These are phyloP conservation scores for Volucella inanis DNA, from an alignment of 2,888 invertebrate genomes.

Conservation along the genomic window DNA sequence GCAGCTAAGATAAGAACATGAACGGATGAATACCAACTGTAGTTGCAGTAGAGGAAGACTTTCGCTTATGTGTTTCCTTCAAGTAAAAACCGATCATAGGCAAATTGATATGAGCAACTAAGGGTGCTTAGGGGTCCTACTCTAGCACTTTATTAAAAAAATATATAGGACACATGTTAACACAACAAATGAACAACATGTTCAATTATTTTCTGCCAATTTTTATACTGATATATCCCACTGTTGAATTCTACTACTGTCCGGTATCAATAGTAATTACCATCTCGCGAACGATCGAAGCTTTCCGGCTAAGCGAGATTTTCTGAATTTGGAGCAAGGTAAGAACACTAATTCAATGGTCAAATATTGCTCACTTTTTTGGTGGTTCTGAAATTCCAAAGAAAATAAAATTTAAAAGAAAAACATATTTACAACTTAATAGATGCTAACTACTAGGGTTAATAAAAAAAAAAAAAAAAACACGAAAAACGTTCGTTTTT, in stretches of 20 bases:
- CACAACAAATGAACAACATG: neutral
- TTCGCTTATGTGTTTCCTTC: too few relatives aligned
- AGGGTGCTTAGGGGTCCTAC: too few relatives aligned
- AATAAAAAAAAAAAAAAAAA: neutral
- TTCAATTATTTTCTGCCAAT: neutral
- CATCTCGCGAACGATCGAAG: neutral
- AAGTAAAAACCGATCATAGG: too few relatives aligned
- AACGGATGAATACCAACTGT: too few relatives aligned
- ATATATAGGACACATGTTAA: too few relatives aligned
- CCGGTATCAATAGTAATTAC: conserved; percentile 1
- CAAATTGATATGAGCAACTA: too few relatives aligned
- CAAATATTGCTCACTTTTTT: conserved; percentile 33
- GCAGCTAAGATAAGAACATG: too few relatives aligned
- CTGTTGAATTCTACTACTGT: neutral
- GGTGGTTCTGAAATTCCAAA: conserved; percentile 19
- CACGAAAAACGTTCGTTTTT: neutral
- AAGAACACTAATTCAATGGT: conserved; percentile 41
- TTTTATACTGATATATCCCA: neutral
- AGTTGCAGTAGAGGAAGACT: too few relatives aligned
- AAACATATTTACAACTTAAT: neutral
- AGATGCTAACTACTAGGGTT: conserved; percentile 7
- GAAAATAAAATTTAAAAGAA: neutral
- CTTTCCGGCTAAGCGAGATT: conserved; percentile 39
- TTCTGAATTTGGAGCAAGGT: conserved; percentile 44
- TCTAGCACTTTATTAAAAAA: too few relatives aligned